These are phyloP conservation scores for Lagopus leucura DNA, from an alignment of 2,113 vertebrate species.

Conservation along the genomic window DNA sequence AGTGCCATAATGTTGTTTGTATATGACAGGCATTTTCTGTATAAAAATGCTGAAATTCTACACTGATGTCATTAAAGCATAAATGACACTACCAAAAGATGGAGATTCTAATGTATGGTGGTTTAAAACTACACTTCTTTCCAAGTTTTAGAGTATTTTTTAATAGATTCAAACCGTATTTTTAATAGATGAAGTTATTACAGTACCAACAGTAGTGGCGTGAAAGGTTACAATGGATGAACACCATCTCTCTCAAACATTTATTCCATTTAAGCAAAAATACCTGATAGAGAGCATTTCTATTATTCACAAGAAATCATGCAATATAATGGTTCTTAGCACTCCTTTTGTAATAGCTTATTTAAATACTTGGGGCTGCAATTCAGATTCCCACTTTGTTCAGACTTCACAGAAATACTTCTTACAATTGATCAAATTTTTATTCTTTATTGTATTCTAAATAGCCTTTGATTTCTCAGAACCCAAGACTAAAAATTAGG, in stretches of 20 bases:
- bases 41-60: constrained; percentile 76
- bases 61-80: constrained; percentile 66
- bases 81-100: constrained; percentile 66
- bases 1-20: constrained; percentile 75
- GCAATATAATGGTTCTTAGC: constrained; percentile 77
- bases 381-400: constrained; percentile 79
- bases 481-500: constrained; percentile 63
- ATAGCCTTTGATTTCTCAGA: constrained; percentile 73
- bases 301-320: constrained; percentile 79
- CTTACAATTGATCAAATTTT: constrained; percentile 75
- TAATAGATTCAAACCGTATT: constrained; percentile 59
- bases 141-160: constrained; percentile 72
- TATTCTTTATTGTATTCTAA: constrained; percentile 75
- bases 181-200: constrained; percentile 75
- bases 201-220: constrained; percentile 69
- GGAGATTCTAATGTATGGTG: constrained; percentile 59
- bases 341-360: constrained; percentile 79
- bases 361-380: constrained; percentile 80
- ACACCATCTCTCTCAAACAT: constrained; percentile 75
- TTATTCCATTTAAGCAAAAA: constrained; percentile 81
- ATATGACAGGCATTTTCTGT: constrained; percentile 76
- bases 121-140: constrained; percentile 69
- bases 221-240: constrained; percentile 78
- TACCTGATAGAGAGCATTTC: constrained; percentile 77
- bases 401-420: constrained; percentile 75